Percentiles rank a stretch among this genome's conserved stretches.
These are phyloP conservation scores for Centropus unirufus DNA, from an alignment of 2,113 vertebrate species.

Conservation along the genomic window DNA sequence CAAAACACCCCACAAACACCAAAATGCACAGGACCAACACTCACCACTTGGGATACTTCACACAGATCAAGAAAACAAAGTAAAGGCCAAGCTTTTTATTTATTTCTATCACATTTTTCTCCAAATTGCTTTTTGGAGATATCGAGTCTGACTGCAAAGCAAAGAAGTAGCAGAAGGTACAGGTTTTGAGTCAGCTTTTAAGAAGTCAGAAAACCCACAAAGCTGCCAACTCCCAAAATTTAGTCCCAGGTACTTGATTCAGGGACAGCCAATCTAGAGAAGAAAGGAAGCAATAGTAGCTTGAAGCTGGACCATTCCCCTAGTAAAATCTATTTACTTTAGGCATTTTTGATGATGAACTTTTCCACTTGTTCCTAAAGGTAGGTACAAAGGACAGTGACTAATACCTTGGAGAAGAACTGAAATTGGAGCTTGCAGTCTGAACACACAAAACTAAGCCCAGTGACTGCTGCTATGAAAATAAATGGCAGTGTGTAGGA, in stretches of 20 bases:
- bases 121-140: not conserved
- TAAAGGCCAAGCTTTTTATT: not conserved
- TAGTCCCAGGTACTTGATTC: not conserved
- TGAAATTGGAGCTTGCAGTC: not conserved
- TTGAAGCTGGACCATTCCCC: not conserved
- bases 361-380: not conserved
- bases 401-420: not conserved
- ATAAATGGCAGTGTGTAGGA: constrained; percentile 7
- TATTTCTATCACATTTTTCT: not conserved
- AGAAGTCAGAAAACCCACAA: not conserved
- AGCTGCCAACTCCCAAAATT: constrained; percentile 9
- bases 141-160: not conserved
- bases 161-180: not conserved
- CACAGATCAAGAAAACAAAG: not conserved
- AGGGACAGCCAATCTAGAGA: not conserved
- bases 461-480: not conserved
- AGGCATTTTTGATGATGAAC: not conserved
- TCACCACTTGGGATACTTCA: not conserved
- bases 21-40: not conserved
- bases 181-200: not conserved
- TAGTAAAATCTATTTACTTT: not conserved
- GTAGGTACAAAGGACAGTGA: constrained; percentile 1
- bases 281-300: not conserved
- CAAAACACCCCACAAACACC: too few relatives aligned
- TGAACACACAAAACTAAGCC: not conserved